Base-by-base conservation (phyloP, 2,797 vertebrate species). In the Crocodylus rhombifer region DNA sequence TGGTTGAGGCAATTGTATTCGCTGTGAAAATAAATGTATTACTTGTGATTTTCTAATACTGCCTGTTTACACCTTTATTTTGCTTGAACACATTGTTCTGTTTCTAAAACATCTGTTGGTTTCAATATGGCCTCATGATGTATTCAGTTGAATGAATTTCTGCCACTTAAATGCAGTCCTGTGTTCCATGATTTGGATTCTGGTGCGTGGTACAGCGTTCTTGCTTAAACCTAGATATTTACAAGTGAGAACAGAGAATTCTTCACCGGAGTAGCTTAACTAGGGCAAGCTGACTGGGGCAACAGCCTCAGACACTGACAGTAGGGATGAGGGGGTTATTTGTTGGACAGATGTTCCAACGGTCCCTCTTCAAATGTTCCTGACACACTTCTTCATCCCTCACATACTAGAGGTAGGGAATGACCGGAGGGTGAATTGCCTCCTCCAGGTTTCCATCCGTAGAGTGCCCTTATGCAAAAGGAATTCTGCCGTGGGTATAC, bases 1-100 rank as follows among this genome's bases (percentile, higher is more conserved):
- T 90, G 28, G 75, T 33, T 76, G 14, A 94, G 42, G 11, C 82
- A 60, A 78, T 95, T 79, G 93, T 26, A 28, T 76, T 88, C 0
- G 0, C 80, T 82, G 12, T 92, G 3, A 6, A 94, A 93, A 94
- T 81, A 42, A 73, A 83, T 36, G 75, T 85, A 60, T 76, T 80
- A 87, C 76, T 77, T 82, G 71, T 62, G 84, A 92, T 87, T 75
- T 95, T 94, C 85, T 89, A 93, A 83, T 42, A 65, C 61, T 94
- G 84, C 85, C 90, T 65, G 1, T 94, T 97, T 95, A 88, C 94
- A 96, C 91, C 92, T 97, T 94, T 84, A 89, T 96, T 96, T 97
- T 96, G 80, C 96, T 97, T 96, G 95, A 96, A 96, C 82, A 96
- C 96, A 96, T 95, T 95, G 80, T 98, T 97, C 95, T 97, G 80